Evolutionary conservation across 2,888 invertebrate genomes (phyloP), one percentile per base, ranked within the genome.

Genomic region (Drosophila gaucha): DNA sequence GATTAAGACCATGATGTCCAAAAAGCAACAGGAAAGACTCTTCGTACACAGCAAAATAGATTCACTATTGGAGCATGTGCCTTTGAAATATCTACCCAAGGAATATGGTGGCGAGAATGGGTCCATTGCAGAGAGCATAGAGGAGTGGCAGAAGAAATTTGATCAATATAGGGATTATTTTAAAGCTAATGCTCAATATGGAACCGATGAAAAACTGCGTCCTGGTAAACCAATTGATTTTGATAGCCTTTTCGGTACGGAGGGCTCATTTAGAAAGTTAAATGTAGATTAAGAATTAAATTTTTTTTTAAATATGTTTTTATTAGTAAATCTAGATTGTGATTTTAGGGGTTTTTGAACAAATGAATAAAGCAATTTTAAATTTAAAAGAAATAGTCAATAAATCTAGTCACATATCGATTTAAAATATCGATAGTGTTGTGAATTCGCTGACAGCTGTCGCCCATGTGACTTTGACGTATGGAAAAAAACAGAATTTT

Each of bases 91-190:
- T 56, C 89, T 95, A 24, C 95, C 95, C 0, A 91, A 90, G 12
- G 95, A 95, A 80, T 95, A 95, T 80, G 95, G 95, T 12, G 95
- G 95, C 3, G 92, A 93, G 22, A 93, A 93, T 71, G 93, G 93
- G 65, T 91, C 93, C 24, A 82, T 93, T 12, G 67, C 79, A 12
- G 90, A 89, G 35, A 67, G 86, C 2, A 69, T 80, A 6, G 63
- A 77, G 0, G 52, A 69, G 0, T 89, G 87, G 90, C 78, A 78
- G 3, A 83, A 88, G 26, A 88, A 88, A 58, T 64, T 90, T 1
- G 57, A 80, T 10, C 57, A 59, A 0, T 88, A 90, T 58, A 44
- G 51, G 3, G 83, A 89, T 2, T 88, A 74, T 41, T 90, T 90
- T 31, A 78, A 76, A 14, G 82, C 82, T 0, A 89, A 89, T 49